Evolutionary conservation across 2,113 vertebrate genomes (phyloP).

Genomic region (Tragelaphus imberbis): DNA sequence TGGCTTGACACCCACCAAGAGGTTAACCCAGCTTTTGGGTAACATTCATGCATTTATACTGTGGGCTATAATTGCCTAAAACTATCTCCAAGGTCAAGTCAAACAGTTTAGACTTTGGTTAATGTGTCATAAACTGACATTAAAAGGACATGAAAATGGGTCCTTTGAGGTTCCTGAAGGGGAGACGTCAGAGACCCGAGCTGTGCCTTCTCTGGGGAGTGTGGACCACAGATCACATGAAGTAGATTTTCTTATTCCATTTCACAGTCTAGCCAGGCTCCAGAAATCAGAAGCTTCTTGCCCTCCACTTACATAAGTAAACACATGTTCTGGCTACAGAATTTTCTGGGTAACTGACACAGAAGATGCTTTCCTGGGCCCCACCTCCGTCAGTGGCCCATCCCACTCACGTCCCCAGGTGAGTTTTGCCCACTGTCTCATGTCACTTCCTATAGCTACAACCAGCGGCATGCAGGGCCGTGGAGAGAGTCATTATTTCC

Average conservation of each 20-base stretch:
- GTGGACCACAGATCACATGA: background rate
- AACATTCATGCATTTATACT: background rate
- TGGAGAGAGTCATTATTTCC: constrained; percentile 40
- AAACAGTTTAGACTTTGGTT: background rate
- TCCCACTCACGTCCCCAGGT: background rate
- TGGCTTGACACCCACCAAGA: background rate
- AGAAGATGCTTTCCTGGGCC: background rate
- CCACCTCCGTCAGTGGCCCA: accelerated
- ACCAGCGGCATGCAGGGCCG: background rate
- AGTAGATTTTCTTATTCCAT: background rate
- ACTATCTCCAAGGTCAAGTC: background rate
- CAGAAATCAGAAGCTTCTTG: background rate
- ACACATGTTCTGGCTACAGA: accelerated
- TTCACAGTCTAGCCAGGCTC: background rate
- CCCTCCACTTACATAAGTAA: background rate
- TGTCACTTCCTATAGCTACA: background rate
- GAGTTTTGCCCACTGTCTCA: background rate
- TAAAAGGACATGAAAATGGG: background rate
- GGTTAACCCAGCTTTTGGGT: background rate
- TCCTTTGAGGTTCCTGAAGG: background rate
- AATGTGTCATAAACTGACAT: background rate
- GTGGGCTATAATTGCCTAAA: background rate
- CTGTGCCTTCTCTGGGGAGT: background rate
- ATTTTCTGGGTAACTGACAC: background rate
- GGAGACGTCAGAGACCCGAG: background rate